Base-by-base conservation (phyloP, 2,888 invertebrate genomes). In the Brassicogethes aeneus region DNA sequence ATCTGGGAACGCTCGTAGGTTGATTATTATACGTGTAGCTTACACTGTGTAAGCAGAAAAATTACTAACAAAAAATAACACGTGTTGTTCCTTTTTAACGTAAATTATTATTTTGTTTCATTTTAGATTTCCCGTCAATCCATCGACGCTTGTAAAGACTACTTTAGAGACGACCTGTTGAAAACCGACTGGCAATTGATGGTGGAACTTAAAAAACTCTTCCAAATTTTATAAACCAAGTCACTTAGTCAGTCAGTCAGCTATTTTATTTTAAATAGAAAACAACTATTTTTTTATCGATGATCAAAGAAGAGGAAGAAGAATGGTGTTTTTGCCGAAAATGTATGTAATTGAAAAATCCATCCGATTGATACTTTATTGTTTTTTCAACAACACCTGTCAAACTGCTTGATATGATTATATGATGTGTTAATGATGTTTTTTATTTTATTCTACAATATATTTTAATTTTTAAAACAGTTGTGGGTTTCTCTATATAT, bases 101-200 rank as follows among this genome's bases (percentile, higher is more conserved):
- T n/a, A n/a, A n/a, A n/a, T n/a, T n/a, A n/a, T n/a, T n/a, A 23
- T 23, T 23, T 23, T 10, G 23, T 23, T 23, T 5, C 23, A 10
- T 73, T 77, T 7, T 80, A 96, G 94, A 96, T 99, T 61, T 88
- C 90, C 38, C 82, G 99, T 40, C 91, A 95, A 64, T 95, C 95
- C 49, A 99, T 99, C 64, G 97, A 99, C 71, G 96, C 94, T 5
- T 96, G 97, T 73, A 99, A 99, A 72, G 90, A 96, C 59, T 94
- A 96, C 72, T 99, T 99, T 82, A 80, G 99, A 48, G 96, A 96
- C 57, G 99, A 99, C 69, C 78, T 99, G 59, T 73, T 85, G 62
- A 99, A 96, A 73, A 82, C 86, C 52, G 99, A 99, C 68, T 99
- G 99, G 99, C 89, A 91, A 65, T 73, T 99, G 48, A 94, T 99